Evolutionary conservation across 2,797 vertebrate species (phyloP).

Genomic region (Fistularia tabacaria): DNA sequence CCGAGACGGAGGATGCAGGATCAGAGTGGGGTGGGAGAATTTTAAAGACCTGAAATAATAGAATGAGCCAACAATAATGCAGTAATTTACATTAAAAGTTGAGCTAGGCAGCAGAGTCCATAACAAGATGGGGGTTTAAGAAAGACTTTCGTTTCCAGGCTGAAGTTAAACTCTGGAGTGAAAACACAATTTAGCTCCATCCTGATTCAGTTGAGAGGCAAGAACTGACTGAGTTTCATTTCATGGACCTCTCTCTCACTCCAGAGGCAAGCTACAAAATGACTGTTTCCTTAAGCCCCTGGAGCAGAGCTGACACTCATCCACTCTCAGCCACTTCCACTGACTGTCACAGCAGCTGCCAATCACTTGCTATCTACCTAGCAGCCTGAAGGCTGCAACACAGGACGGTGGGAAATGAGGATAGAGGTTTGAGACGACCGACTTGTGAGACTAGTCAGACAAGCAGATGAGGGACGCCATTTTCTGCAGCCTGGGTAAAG

Average conservation of each 20-base stretch:
- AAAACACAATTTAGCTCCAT: slow-evolving; percentile 62
- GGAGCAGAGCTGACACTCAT: slow-evolving; percentile 68
- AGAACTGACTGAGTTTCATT: slow-evolving; percentile 47
- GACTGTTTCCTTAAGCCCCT: slow-evolving; percentile 61
- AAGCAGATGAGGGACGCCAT: slow-evolving; percentile 28
- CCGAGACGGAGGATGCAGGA: slow-evolving; percentile 23
- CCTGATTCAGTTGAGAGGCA: slow-evolving; percentile 57
- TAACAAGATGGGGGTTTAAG: slow-evolving; percentile 33
- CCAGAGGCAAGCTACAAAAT: slow-evolving; percentile 44
- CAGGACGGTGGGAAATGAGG: slow-evolving; percentile 42
- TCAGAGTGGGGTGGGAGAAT: slow-evolving; percentile 8
- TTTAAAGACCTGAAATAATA: slow-evolving; percentile 35
- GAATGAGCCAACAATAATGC: slow-evolving; percentile 28
- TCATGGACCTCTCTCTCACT: slow-evolving; percentile 43
- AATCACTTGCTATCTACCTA: slow-evolving; percentile 66
- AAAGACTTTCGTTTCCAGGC: slow-evolving; percentile 28
- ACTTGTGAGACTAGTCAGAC: slow-evolving; percentile 23
- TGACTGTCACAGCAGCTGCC: slow-evolving; percentile 67
- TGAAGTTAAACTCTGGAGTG: slow-evolving; percentile 55
- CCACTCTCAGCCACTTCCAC: slow-evolving; percentile 60
- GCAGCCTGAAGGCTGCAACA: slow-evolving; percentile 55
- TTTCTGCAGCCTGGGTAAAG: slow-evolving; percentile 32
- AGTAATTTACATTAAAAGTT: slow-evolving; percentile 27
- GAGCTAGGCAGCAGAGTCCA: slow-evolving; percentile 26
- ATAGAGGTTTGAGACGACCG: slow-evolving; percentile 43